phyloP scores from a whole-genome alignment of 2,888 invertebrate genomes.

The Ochropacha duplaris region DNA sequence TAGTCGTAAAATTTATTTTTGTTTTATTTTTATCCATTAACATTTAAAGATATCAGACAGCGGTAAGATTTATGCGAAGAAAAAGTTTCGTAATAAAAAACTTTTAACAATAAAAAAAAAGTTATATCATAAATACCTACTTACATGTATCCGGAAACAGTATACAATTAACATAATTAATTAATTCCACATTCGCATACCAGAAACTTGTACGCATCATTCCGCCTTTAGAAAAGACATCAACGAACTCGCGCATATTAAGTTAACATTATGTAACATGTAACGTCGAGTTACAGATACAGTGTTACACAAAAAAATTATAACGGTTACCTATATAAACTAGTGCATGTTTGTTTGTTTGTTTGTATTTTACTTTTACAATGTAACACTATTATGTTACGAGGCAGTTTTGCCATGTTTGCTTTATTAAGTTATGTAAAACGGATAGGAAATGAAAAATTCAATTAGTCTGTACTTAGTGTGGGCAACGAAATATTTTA shows the following conservation, averaged over 20 bases:
- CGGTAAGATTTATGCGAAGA: neutral
- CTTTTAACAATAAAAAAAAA: neutral
- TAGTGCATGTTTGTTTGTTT: neutral
- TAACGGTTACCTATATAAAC: conserved; percentile 5
- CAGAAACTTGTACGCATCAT: conserved; percentile 2
- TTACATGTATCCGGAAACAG: neutral
- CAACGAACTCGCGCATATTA: conserved; percentile 12
- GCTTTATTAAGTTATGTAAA: neutral
- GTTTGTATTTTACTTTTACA: neutral
- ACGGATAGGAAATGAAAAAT: neutral
- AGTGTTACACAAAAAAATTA: conserved; percentile 6
- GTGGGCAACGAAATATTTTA: neutral
- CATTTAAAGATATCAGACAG: neutral
- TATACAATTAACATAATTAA: neutral
- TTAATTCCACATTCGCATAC: neutral
- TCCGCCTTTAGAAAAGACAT: conserved; percentile 47
- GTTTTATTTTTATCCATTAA: neutral
- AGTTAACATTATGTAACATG: neutral
- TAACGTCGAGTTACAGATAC: neutral
- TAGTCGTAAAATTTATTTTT: neutral
- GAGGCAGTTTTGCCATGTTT: neutral
- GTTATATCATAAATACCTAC: neutral
- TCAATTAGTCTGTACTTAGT: neutral
- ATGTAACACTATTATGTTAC: neutral
- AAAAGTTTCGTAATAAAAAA: neutral